These are phyloP conservation scores for Catharus ustulatus DNA, from an alignment of 2,797 vertebrate species.

Conservation along the genomic window DNA sequence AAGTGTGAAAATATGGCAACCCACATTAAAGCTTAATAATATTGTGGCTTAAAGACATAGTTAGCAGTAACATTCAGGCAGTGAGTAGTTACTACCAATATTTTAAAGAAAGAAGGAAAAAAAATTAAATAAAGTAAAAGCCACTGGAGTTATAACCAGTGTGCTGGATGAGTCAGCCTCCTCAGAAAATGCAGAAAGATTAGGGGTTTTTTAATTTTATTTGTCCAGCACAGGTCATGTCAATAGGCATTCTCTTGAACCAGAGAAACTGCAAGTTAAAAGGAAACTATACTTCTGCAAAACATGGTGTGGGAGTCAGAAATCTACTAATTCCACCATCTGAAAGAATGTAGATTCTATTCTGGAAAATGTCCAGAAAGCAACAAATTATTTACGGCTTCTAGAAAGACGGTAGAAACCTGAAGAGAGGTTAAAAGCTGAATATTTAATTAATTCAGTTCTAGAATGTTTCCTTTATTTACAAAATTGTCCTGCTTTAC, in stretches of 20 bases:
- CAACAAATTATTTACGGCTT: background rate
- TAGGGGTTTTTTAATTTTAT: background rate
- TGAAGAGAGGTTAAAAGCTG: background rate
- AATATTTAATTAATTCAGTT: background rate
- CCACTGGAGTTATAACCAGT: background rate
- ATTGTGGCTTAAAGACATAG: background rate
- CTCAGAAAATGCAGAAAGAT: background rate
- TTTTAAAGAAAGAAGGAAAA: background rate
- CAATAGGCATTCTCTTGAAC: background rate
- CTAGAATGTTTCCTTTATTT: background rate
- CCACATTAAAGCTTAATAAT: background rate
- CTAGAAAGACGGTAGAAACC: background rate
- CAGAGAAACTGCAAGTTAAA: background rate
- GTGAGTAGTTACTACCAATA: background rate
- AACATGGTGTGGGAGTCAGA: background rate
- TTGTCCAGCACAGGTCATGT: background rate
- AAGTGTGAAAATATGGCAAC: background rate
- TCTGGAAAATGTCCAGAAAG: background rate
- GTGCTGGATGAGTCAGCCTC: background rate
- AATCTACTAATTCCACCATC: background rate
- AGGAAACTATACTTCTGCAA: background rate
- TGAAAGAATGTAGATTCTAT: background rate
- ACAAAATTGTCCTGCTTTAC: background rate
- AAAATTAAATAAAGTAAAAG: background rate
- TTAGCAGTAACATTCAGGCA: background rate